Percentiles rank a stretch among this genome's conserved stretches.
These are phyloP conservation scores for Spodoptera littoralis DNA, from an alignment of 2,888 invertebrate species.

Conservation along the genomic window DNA sequence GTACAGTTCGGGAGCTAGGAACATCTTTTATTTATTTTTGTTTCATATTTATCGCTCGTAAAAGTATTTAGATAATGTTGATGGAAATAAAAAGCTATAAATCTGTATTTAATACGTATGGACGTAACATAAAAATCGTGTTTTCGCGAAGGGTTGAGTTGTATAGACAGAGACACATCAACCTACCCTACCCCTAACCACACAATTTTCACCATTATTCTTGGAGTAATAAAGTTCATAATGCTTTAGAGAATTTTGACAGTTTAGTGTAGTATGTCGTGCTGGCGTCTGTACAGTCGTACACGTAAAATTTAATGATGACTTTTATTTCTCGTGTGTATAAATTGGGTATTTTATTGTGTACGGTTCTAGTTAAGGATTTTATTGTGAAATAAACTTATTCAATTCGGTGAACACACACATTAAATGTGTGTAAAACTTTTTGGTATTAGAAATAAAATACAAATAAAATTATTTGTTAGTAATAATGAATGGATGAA, in stretches of 20 bases:
- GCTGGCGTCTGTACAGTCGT: conserved; percentile 3
- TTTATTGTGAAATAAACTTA: conserved; percentile 15
- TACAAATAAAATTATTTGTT: neutral
- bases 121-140: conserved; percentile 31
- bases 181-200: too few relatives aligned
- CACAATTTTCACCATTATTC: too few relatives aligned
- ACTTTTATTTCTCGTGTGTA: conserved; percentile 39
- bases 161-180: conserved; percentile 15
- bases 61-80: conserved; percentile 45
- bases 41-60: conserved; percentile 47
- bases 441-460: too few relatives aligned
- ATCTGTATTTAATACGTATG: conserved; percentile 40
- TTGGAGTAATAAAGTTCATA: too few relatives aligned
- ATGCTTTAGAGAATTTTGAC: too few relatives aligned
- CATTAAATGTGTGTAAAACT: neutral
- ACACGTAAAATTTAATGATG: conserved; percentile 40
- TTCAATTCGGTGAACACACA: conserved; percentile 22
- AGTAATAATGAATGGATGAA: neutral
- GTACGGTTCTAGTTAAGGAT: conserved; percentile 20
- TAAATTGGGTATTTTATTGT: conserved; percentile 40
- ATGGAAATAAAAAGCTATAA: conserved; percentile 40
- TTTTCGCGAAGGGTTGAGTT: conserved; percentile 31
- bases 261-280: too few relatives aligned
- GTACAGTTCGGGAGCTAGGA: conserved; percentile 55
- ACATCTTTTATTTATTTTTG: conserved; percentile 36